Base-by-base conservation (phyloP, 2,113 vertebrate species). In the Suncus etruscus region DNA sequence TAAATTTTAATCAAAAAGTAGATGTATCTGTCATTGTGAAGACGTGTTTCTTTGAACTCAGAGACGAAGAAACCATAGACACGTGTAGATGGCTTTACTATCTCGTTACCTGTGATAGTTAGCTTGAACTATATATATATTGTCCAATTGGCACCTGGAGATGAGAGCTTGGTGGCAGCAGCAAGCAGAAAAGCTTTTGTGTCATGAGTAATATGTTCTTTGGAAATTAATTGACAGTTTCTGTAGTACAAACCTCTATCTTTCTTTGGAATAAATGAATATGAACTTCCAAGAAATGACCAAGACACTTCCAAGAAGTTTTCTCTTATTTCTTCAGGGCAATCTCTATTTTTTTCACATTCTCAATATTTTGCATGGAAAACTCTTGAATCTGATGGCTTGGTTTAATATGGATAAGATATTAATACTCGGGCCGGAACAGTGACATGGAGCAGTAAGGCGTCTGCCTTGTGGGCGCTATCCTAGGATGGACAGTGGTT, bases 1-100 rank as follows among this genome's bases (percentile, higher is more conserved):
- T 99, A 99, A 83, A 99, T 97, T 97, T 99, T 99, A 95, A 99
- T 97, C 98, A 99, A 98, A 96, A 99, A 98, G 97, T 98, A 98
- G 94, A 99, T 95, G 91, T 97, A 96, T 20, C 97, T 96, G 82
- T 84, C 95, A 81, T 66, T 95, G 94, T 48, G 81, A 93, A 1
- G n/a, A 94, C 91, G 54, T 50, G 95, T 69, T 48, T 97, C 96
- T 92, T 97, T 96, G 91, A 93, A 95, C 77, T 97, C 95, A 77
- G 97, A 92, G n/a, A 95, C 78, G 90, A 99, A 97, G 87, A 68
- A 98, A 91, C 96, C 95, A 75, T 97, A 97, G 20, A 99, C 97
- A 50, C 99, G 98, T 15, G 99, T 99, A 95, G 99, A 99, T 0
- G 99, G 99, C 96, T 99, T 98, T 95, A 98, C 98, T 45, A 99